Evolutionary conservation across 2,113 vertebrate genomes (phyloP).

Genomic region (Forbesichthys papilliferus): DNA sequence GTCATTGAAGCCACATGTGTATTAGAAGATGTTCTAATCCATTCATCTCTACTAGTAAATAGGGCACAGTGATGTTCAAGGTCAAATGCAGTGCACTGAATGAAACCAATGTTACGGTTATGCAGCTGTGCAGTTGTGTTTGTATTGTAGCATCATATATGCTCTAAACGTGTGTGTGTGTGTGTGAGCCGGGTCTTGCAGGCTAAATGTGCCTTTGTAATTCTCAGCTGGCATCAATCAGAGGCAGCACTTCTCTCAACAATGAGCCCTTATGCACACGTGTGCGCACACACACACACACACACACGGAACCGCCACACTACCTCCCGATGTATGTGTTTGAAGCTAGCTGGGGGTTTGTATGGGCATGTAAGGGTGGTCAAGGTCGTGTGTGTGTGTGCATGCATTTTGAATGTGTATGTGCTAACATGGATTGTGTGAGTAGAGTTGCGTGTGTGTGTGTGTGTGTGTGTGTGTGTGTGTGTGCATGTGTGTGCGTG

Average conservation of each 20-base stretch:
- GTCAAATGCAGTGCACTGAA: too few species aligned
- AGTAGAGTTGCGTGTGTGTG: not conserved
- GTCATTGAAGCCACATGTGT: too few species aligned
- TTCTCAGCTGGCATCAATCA: constrained; percentile 84
- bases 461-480: not conserved
- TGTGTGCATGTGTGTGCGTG: constrained; percentile 4
- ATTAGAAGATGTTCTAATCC: too few species aligned
- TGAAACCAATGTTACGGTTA: not conserved
- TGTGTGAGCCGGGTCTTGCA: constrained; percentile 14
- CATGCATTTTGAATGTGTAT: not conserved
- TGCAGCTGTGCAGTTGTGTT: not conserved
- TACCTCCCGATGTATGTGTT: not conserved
- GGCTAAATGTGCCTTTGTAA: constrained; percentile 80
- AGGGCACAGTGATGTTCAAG: too few species aligned
- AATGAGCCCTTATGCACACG: constrained; percentile 78
- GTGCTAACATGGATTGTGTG: not conserved
- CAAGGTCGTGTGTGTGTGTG: constrained; percentile 1
- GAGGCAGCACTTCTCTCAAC: constrained; percentile 63
- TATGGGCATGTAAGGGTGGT: not conserved
- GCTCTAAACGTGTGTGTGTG: not conserved
- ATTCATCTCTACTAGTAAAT: too few species aligned
- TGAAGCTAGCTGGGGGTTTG: not conserved
- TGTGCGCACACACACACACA: constrained; percentile 45
- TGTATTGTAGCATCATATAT: not conserved
- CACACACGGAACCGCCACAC: too few species aligned